Evolutionary conservation across 1,140 invertebrate species (phyloP).

Genomic region (Bombus balteatus): DNA sequence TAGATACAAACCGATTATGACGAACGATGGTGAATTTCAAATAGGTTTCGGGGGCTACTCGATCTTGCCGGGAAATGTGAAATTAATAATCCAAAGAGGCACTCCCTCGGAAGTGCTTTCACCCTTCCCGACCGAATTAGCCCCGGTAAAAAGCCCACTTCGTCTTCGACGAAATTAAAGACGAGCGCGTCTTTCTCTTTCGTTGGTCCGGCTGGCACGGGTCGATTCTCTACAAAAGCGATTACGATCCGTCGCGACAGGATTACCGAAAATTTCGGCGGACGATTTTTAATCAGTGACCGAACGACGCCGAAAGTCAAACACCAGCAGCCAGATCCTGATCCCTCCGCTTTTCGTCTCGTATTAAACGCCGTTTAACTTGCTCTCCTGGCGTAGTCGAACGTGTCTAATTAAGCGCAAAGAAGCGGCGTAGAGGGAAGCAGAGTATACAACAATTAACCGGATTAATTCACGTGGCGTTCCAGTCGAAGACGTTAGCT

Average conservation of each 20-base stretch:
- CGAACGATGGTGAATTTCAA: neutral
- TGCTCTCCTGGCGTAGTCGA: conserved; percentile 37
- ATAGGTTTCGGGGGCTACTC: neutral
- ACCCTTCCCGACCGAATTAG: conserved; percentile 24
- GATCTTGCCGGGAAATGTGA: neutral
- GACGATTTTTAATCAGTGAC: conserved; percentile 24
- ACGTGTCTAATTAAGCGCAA: conserved; percentile 66
- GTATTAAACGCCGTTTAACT: conserved; percentile 59
- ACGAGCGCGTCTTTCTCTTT: conserved; percentile 5
- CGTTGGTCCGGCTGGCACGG: neutral
- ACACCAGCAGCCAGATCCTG: neutral
- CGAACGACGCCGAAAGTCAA: conserved; percentile 16
- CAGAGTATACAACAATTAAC: conserved; percentile 68
- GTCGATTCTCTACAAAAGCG: neutral
- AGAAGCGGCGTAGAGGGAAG: conserved; percentile 55
- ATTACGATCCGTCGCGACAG: neutral
- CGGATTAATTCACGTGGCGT: conserved; percentile 67
- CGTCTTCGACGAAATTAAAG: conserved; percentile 37
- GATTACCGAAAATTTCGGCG: neutral
- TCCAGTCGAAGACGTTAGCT: conserved; percentile 64
- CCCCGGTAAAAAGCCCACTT: conserved; percentile 6
- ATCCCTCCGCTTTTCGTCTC: neutral
- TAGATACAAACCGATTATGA: neutral
- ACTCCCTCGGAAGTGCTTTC: conserved; percentile 9
- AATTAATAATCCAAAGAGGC: conserved; percentile 35